These are phyloP conservation scores for Eledona agricola DNA, from an alignment of 2,888 invertebrate genomes.

Conservation along the genomic window DNA sequence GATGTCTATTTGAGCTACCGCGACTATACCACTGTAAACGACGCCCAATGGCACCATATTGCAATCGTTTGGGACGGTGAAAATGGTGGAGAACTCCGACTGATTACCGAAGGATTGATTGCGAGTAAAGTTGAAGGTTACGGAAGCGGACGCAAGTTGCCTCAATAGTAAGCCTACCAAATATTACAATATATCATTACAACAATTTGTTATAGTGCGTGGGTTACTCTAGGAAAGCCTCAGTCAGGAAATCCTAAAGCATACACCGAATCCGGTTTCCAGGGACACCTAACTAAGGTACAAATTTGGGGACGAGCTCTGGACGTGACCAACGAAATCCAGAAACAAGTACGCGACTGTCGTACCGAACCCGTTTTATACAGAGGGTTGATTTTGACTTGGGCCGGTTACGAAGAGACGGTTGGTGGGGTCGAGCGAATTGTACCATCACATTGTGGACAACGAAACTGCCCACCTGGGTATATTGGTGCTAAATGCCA, in stretches of 20 bases:
- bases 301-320: constrained; percentile 94
- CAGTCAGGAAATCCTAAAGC: constrained; percentile 81
- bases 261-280: constrained; percentile 91
- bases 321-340: constrained; percentile 91
- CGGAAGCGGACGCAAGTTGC: constrained; percentile 81
- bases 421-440: constrained; percentile 89
- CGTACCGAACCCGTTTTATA: constrained; percentile 91
- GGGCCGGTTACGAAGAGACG: constrained; percentile 93
- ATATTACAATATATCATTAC: background rate
- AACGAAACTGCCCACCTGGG: constrained; percentile 87
- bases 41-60: constrained; percentile 96
- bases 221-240: constrained; percentile 92
- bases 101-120: constrained; percentile 95
- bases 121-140: constrained; percentile 93
- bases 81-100: constrained; percentile 83
- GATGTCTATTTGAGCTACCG: constrained; percentile 91
- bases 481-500: constrained; percentile 87
- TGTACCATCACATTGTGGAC: constrained; percentile 92
- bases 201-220: constrained; percentile 70
- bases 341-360: constrained; percentile 93
- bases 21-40: constrained; percentile 92
- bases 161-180: constrained; percentile 76
- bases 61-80: constrained; percentile 94
- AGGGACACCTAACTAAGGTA: constrained; percentile 92
- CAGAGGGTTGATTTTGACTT: constrained; percentile 84